Base-by-base conservation (phyloP, 1,140 invertebrate species). In the Mercenaria mercenaria region DNA sequence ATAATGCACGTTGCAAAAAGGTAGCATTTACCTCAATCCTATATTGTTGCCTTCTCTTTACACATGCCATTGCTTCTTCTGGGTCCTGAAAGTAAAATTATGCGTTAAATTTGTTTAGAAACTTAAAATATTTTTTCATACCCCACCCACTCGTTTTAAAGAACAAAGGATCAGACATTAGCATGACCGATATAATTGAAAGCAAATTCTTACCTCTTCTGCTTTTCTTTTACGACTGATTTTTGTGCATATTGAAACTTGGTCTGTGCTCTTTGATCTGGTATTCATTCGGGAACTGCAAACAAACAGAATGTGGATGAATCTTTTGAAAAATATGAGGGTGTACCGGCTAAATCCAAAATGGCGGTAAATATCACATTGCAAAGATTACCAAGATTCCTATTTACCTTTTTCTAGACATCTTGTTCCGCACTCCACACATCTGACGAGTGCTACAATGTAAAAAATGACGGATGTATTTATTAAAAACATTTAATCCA, bases 381-480 rank as follows among this genome's bases (percentile, higher is more conserved):
- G 29, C n/a, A 67, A 56, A 59, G 20, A 67, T 64, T 13, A 52
- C 3, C 20, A 72, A 56, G 18, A 43, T 34, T 37, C 0, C 47
- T 79, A 69, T 89, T 85, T 85, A 94, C 93, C 93, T 94, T 93
- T 93, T 94, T 92, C 93, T 93, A 43, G 93, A 93, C 93, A 94
- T 94, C 29, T 56, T 92, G 26, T 84, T 90, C 81, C 61, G 50
- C 59, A 52, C 47, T 79, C 76, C 43, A 67, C 72, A 56, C 74
- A 77, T 79, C 69, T 37, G 56, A 61, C 56, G 15, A 47, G 52
- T 80, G 64, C 85, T 88, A 47, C 52, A 79, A 69, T 6, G 43
- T n/a, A 80, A 79, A 88, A 18, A 82, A 41, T 64, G 26, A 64
- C 11, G 13, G n/a, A 32, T 76, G n/a, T 29, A 29, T 47, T 41